These are phyloP conservation scores for Dryadula phaetusa DNA, from an alignment of 2,888 invertebrate genomes.

Conservation along the genomic window DNA sequence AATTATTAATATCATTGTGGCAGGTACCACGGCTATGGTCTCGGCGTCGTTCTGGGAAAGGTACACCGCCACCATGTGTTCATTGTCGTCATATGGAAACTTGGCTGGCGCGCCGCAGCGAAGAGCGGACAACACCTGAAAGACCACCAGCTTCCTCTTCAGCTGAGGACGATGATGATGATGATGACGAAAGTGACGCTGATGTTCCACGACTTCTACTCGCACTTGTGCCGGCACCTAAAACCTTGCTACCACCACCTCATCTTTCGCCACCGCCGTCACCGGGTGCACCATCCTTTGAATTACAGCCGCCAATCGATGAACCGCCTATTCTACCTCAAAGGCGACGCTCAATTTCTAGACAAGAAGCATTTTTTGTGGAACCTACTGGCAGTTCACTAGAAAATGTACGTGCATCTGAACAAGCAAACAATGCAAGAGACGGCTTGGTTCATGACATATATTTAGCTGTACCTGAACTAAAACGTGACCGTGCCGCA, in stretches of 20 bases:
- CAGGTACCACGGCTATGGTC: constrained; percentile 87
- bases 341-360: constrained; percentile 89
- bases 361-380: constrained; percentile 93
- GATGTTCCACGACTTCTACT: constrained; percentile 86
- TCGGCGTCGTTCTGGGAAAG: constrained; percentile 86
- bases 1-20: constrained; percentile 6
- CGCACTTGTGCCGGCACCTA: constrained; percentile 79
- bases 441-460: constrained; percentile 87
- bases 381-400: constrained; percentile 89
- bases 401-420: constrained; percentile 87
- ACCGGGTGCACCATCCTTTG: constrained; percentile 83
- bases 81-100: constrained; percentile 92
- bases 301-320: constrained; percentile 81
- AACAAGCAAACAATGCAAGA: constrained; percentile 63
- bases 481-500: constrained; percentile 93
- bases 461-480: constrained; percentile 91
- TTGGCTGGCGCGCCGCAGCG: constrained; percentile 84
- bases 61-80: constrained; percentile 88
- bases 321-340: constrained; percentile 74
- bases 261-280: constrained; percentile 81
- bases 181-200: constrained; percentile 76
- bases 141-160: constrained; percentile 68
- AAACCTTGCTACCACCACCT: constrained; percentile 61
- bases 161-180: constrained; percentile 79
- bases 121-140: constrained; percentile 72